Conservation (phyloP, 2,888 invertebrate genomes). For the Sycophila texana region DNA sequence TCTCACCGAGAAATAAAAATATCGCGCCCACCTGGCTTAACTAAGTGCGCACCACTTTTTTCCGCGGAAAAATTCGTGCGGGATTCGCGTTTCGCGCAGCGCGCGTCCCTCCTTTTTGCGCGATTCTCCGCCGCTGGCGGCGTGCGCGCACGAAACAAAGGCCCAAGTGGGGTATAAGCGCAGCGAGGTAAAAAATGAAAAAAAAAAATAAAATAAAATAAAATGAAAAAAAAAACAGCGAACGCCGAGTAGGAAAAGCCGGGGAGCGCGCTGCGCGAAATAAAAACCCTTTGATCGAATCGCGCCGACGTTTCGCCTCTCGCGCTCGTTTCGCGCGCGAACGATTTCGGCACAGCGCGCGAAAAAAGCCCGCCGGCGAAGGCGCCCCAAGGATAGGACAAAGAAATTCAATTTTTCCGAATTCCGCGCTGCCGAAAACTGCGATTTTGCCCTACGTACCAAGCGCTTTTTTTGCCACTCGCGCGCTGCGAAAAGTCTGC, state of each 20-base stretch:
- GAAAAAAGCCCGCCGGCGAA: background rate
- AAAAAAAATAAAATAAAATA: no score
- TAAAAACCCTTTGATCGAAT: conserved; percentile 51
- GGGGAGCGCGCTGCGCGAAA: conserved; percentile 12
- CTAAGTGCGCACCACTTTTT: conserved; percentile 29
- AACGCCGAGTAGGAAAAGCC: background rate
- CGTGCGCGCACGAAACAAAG: conserved; percentile 40
- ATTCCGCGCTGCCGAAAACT: background rate
- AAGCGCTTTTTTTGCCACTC: no score
- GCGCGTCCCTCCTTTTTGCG: background rate
- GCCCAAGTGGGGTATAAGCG: conserved; percentile 42
- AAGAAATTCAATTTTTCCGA: conserved; percentile 50
- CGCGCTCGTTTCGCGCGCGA: conserved; percentile 43
- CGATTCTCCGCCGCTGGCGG: background rate
- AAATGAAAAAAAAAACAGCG: background rate
- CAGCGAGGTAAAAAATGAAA: background rate
- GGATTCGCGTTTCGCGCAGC: conserved; percentile 21
- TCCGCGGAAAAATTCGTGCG: conserved; percentile 11
- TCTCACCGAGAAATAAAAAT: background rate
- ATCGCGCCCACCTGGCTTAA: background rate
- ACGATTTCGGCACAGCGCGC: conserved; percentile 32
- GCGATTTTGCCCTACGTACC: background rate
- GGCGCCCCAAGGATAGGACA: conserved; percentile 7
- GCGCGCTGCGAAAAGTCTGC: no score
- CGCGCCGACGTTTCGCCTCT: background rate